Evolutionary conservation across 1,140 invertebrate species (phyloP).

Genomic region (Drosophila takahashii): DNA sequence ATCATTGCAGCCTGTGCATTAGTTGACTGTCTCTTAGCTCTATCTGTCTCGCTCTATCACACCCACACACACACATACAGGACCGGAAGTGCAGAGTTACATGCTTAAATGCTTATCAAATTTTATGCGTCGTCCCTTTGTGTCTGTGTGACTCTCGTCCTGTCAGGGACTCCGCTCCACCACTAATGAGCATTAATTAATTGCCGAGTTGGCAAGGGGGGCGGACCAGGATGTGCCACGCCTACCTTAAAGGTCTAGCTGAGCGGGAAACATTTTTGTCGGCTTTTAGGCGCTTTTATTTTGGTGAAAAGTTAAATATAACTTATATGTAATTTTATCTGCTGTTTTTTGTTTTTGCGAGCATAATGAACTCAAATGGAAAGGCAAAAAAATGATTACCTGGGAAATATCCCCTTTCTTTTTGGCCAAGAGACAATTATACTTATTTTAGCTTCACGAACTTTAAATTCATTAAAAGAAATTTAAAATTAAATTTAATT

Average conservation of each 20-base stretch:
- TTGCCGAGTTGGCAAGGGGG: slow-evolving; percentile 51
- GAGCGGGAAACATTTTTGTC: slow-evolving; percentile 21
- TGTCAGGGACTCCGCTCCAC: slow-evolving; percentile 28
- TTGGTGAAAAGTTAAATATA: slow-evolving; percentile 11
- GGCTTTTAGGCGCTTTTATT: slow-evolving; percentile 15
- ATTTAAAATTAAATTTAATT: not conserved
- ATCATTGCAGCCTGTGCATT: slow-evolving; percentile 76
- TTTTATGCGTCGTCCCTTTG: slow-evolving; percentile 64
- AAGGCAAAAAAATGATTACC: not conserved
- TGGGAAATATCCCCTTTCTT: not conserved
- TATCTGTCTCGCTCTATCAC: slow-evolving; percentile 30
- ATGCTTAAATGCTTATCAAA: slow-evolving; percentile 83
- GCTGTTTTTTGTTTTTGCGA: not conserved
- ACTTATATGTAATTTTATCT: slow-evolving; percentile 10
- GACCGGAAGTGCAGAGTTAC: slow-evolving; percentile 77
- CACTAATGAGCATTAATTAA: slow-evolving; percentile 82
- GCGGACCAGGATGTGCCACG: slow-evolving; percentile 31
- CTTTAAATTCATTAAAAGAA: not conserved
- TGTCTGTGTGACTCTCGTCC: slow-evolving; percentile 14
- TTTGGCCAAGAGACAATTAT: not conserved
- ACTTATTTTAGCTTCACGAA: not conserved
- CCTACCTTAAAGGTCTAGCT: slow-evolving; percentile 33
- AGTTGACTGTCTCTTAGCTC: slow-evolving; percentile 45
- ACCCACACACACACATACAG: slow-evolving; percentile 6
- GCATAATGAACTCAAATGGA: slow-evolving; percentile 3